Evolutionary conservation across 2,797 vertebrate genomes (phyloP).

Genomic region (Pitangus sulphuratus): DNA sequence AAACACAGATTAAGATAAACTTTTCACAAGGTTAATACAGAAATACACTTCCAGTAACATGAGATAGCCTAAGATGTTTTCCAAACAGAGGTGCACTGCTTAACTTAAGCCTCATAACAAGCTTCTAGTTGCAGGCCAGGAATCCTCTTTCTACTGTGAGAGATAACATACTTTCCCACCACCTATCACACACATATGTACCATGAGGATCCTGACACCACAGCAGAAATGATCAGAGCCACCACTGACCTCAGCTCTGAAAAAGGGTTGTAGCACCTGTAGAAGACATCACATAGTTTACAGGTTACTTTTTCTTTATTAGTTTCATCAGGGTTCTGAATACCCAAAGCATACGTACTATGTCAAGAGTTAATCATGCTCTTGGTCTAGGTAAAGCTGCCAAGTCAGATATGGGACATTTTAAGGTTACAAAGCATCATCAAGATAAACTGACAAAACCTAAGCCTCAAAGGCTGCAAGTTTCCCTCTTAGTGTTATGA

Average conservation of each 20-base stretch:
- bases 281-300: not conserved
- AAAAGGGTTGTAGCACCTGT: not conserved
- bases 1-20: constrained; percentile 32
- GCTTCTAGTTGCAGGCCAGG: not conserved
- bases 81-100: not conserved
- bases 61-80: constrained; percentile 30
- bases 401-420: not conserved
- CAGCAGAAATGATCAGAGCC: not conserved
- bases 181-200: not conserved
- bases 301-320: not conserved
- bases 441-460: not conserved
- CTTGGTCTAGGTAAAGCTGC: not conserved
- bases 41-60: constrained; percentile 4
- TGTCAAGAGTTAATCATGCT: not conserved
- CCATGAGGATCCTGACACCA: accelerated
- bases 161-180: not conserved
- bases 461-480: not conserved
- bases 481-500: not conserved
- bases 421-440: not conserved
- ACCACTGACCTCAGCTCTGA: not conserved
- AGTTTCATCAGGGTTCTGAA: not conserved
- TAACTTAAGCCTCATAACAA: not conserved
- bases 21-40: constrained; percentile 6
- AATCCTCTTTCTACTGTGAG: not conserved
- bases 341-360: not conserved